Evolutionary conservation across 2,113 vertebrate genomes (phyloP).

Genomic region (Ochotona curzoniae): DNA sequence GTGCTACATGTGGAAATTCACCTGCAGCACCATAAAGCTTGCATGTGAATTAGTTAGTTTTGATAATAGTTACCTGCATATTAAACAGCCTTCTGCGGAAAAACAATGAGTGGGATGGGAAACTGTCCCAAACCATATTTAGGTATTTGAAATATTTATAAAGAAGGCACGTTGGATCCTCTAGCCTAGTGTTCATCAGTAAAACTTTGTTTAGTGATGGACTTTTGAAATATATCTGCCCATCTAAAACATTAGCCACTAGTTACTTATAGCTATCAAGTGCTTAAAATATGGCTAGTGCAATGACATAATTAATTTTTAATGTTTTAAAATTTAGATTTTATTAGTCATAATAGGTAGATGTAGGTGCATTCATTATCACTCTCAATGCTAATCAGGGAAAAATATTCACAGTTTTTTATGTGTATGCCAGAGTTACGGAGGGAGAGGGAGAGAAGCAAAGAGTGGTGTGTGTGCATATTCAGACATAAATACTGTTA

Average conservation of each 20-base stretch:
- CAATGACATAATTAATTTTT: neutral
- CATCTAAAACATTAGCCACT: neutral
- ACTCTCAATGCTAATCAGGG: neutral
- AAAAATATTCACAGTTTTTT: no score
- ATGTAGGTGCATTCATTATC: neutral
- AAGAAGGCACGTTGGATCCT: neutral
- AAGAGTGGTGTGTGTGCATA: neutral
- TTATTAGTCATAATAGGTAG: neutral
- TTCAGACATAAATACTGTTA: neutral
- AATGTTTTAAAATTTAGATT: conserved; percentile 11
- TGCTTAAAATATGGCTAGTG: neutral
- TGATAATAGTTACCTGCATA: neutral
- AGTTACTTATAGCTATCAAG: neutral
- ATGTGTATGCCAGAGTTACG: no score
- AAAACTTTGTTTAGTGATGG: neutral
- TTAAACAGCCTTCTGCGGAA: neutral
- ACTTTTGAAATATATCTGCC: neutral
- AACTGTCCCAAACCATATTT: neutral
- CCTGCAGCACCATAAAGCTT: no score
- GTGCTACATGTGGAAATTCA: no score
- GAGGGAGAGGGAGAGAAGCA: no score
- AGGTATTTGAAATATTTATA: neutral
- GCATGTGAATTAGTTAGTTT: neutral
- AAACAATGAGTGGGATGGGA: neutral
- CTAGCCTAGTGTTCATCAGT: neutral